phyloP scores from a whole-genome alignment of 2,113 vertebrate genomes.

The Lophius piscatorius region DNA sequence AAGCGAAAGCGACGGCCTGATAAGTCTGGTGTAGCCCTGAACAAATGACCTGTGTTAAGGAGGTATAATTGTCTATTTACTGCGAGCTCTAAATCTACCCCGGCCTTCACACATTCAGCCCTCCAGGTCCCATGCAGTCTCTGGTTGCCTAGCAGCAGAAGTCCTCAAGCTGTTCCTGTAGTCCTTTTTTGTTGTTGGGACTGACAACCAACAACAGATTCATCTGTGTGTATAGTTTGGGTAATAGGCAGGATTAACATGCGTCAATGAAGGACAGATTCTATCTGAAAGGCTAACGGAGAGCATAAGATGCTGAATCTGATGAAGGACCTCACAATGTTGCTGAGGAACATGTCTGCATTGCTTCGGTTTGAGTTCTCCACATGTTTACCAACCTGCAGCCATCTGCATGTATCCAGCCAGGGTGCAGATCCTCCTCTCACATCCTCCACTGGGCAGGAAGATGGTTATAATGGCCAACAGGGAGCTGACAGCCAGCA shows the following conservation, averaged over 20 bases:
- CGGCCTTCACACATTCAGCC: constrained; percentile 35
- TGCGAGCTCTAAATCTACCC: constrained; percentile 66
- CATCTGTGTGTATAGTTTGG: constrained; percentile 5
- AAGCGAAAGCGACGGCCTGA: constrained; percentile 54
- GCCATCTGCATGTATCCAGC: constrained; percentile 95
- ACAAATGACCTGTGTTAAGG: constrained; percentile 77
- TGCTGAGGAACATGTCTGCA: neutral
- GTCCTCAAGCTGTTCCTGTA: constrained; percentile 52
- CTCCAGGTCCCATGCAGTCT: constrained; percentile 13
- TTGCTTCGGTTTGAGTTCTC: neutral
- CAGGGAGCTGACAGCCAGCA: constrained; percentile 90
- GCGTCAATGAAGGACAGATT: constrained; percentile 1
- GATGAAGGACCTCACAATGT: neutral
- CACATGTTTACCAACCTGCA: constrained; percentile 80
- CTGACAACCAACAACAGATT: constrained; percentile 51
- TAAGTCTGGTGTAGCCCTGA: constrained; percentile 69
- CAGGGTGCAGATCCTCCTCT: constrained; percentile 89
- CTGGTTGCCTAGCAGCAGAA: constrained; percentile 78
- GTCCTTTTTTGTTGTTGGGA: constrained; percentile 49
- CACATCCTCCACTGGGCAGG: constrained; percentile 89
- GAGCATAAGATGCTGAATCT: neutral
- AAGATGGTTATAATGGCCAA: constrained; percentile 91
- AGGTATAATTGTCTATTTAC: constrained; percentile 79
- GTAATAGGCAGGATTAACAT: constrained; percentile 33
- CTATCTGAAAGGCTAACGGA: neutral